Evolutionary conservation across 2,888 invertebrate genomes (phyloP), one percentile per base, ranked within the genome.

Genomic region (Aleiodes alternator): DNA sequence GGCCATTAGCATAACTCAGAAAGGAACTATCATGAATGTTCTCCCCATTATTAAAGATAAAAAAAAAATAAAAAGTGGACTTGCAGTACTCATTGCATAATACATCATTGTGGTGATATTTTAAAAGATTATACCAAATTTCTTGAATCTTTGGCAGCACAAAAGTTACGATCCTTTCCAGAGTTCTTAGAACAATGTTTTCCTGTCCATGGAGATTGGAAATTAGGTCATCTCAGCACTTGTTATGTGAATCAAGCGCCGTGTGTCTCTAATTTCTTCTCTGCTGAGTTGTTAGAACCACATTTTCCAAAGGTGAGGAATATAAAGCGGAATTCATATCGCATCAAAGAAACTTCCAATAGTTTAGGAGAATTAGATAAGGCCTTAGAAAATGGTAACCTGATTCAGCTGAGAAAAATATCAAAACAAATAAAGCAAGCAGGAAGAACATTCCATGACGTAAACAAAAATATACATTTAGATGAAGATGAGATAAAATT

Each of bases 51-150:
- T 43, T 31, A 12, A n/a, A 23, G 29, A n/a, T 9, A 48, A 23
- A n/a, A 29, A 43, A 31, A 8, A 31, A 53, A 34, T 6, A 51
- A 56, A 71, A 14, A 43, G 29, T 64, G 72, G 64, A 8, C 23
- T 12, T 61, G 64, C 16, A 72, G 43, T 61, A 29, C n/a, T 1
- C 38, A 70, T 43, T 64, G 72, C 50, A n/a, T n/a, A 31, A 69
- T 56, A 23, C n/a, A 29, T 5, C 9, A 48, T 12, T 9, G 38
- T 3, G 34, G 55, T 23, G 23, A 23, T 0, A 3, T 14, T 53
- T 14, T 9, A 3, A 50, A 12, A 14, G 9, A 55, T 12, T 69
- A 55, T 38, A 34, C 34, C 12, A n/a, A 34, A 6, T 31, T 56
- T 66, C 16, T 66, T 1, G 29, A 66, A 48, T 12, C 16, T 48